These are phyloP conservation scores for Erithacus rubecula DNA, from an alignment of 2,797 vertebrate genomes.

Conservation along the genomic window DNA sequence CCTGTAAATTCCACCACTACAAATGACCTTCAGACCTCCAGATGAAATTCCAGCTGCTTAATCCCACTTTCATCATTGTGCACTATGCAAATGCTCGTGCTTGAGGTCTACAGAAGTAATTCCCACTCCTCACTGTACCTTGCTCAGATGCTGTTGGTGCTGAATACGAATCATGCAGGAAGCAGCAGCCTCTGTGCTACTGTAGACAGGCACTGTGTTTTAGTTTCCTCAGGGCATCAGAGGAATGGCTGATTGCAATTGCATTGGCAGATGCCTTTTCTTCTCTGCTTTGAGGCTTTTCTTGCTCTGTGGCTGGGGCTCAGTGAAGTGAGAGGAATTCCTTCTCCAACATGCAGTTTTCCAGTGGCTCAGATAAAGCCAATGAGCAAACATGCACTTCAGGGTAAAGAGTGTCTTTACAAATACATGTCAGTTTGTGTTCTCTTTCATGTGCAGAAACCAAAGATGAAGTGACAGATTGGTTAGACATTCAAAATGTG, in stretches of 20 bases:
- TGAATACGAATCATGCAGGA: background rate
- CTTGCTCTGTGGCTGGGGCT: background rate
- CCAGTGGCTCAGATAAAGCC: conserved; percentile 17
- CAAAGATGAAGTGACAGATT: conserved; percentile 18
- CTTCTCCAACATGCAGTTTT: background rate
- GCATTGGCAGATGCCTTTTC: conserved; percentile 23
- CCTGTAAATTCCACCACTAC: background rate
- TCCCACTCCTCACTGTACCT: background rate
- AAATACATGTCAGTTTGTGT: conserved; percentile 22
- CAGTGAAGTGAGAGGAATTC: conserved; percentile 37
- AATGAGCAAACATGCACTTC: conserved; percentile 34
- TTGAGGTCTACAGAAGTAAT: background rate
- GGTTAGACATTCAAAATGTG: conserved; percentile 6
- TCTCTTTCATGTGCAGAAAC: background rate
- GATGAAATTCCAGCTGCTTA: background rate
- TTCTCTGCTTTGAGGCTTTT: background rate
- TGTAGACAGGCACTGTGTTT: background rate
- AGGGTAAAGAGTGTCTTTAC: conserved; percentile 31
- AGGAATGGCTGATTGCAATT: background rate
- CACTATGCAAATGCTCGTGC: background rate
- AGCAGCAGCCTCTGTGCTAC: background rate
- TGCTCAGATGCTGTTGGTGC: background rate
- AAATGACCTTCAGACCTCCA: background rate
- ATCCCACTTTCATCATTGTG: background rate
- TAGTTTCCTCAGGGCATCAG: background rate